A percentile compares a stretch with the other conserved stretches of the same genome.
Conservation (phyloP, 2,797 vertebrate genomes). For the Pangasius sanitwongsei region DNA sequence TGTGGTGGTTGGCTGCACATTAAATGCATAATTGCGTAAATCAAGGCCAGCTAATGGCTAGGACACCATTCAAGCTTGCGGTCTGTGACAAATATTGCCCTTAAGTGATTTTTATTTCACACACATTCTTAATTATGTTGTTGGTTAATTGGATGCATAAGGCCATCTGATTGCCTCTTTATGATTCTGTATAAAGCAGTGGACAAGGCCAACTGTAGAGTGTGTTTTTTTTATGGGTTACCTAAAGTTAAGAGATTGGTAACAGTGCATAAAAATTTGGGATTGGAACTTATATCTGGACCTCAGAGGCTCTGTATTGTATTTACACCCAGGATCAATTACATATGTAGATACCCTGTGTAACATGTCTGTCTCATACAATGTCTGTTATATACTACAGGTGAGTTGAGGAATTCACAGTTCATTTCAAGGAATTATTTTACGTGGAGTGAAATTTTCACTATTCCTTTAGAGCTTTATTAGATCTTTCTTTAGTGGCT, state of each 20-base stretch:
- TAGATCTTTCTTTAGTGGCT: neutral
- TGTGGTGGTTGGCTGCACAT: neutral
- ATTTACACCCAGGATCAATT: neutral
- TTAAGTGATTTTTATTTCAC: neutral
- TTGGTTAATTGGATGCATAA: neutral
- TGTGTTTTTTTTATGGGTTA: conserved; percentile 34
- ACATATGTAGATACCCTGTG: neutral
- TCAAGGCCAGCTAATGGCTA: neutral
- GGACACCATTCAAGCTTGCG: neutral
- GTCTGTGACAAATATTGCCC: neutral
- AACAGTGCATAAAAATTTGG: conserved; percentile 41
- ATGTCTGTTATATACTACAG: neutral
- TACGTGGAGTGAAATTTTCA: neutral
- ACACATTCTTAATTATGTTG: neutral
- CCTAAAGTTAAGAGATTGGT: conserved; percentile 58
- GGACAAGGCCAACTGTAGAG: neutral
- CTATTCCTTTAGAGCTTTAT: neutral
- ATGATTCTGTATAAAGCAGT: neutral
- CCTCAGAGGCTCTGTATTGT: neutral
- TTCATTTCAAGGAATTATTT: neutral
- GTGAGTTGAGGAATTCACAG: neutral
- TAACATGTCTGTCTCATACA: neutral
- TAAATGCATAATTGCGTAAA: neutral
- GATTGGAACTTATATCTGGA: neutral
- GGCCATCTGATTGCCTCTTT: neutral